phyloP scores from a whole-genome alignment of 2,797 vertebrate species.

The Anguilla megastoma region DNA sequence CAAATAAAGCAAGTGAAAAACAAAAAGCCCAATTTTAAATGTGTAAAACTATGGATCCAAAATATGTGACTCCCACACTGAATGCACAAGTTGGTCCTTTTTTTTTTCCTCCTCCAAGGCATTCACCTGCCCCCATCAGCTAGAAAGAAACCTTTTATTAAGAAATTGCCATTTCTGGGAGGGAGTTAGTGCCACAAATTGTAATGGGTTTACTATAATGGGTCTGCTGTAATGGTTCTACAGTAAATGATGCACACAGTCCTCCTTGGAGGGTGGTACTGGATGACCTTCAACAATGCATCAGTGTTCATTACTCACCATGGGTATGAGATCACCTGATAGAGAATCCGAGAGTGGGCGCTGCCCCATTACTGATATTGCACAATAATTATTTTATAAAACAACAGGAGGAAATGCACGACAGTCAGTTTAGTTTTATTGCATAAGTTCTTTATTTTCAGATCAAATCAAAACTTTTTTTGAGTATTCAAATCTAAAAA shows the following conservation, averaged over 20 bases:
- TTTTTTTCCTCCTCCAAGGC: background rate
- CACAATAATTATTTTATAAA: background rate
- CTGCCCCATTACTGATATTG: background rate
- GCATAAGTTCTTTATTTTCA: background rate
- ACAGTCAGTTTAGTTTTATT: background rate
- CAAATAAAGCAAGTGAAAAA: background rate
- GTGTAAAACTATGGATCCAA: background rate
- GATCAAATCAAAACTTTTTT: background rate
- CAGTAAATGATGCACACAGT: background rate
- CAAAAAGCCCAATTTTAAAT: background rate
- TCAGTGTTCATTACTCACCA: slow-evolving; percentile 4
- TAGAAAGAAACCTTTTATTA: background rate
- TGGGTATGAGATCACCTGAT: background rate
- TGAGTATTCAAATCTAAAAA: background rate
- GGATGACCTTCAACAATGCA: background rate
- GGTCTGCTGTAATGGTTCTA: background rate
- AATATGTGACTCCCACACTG: background rate
- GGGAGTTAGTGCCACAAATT: background rate
- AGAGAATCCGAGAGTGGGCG: background rate
- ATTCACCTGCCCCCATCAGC: background rate
- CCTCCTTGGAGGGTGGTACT: background rate
- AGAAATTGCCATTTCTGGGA: background rate
- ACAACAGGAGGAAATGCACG: background rate
- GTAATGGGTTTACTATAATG: slow-evolving; percentile 14
- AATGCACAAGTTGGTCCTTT: background rate